Conservation (phyloP, 92 coral and sea anemone genomes). For the Montipora capitata region DNA sequence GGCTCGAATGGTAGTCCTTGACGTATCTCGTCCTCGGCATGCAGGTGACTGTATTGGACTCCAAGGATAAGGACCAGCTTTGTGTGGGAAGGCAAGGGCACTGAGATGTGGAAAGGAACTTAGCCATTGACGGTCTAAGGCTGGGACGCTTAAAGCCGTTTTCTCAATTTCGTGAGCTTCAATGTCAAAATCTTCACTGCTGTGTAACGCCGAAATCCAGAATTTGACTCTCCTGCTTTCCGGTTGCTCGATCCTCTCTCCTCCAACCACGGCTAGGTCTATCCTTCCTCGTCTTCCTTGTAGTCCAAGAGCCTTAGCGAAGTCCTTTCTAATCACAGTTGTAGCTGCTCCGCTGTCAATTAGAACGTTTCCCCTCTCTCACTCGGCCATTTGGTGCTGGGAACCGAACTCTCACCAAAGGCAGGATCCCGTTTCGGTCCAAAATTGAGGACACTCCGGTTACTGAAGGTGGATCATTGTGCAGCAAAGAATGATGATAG, state of each 20-base stretch:
- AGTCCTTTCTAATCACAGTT: slow-evolving; percentile 65
- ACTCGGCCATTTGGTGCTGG: slow-evolving; percentile 64
- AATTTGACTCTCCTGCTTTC: slow-evolving; percentile 64
- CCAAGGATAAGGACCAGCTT: slow-evolving; percentile 45
- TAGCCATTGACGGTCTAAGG: slow-evolving; percentile 50
- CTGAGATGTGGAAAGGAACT: slow-evolving; percentile 46
- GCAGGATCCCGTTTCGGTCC: slow-evolving; percentile 62
- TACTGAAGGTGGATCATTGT: slow-evolving; percentile 37
- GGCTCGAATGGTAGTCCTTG: neutral
- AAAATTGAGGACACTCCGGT: slow-evolving; percentile 46
- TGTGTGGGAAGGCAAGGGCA: slow-evolving; percentile 45
- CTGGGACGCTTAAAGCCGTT: slow-evolving; percentile 53
- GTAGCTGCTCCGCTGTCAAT: slow-evolving; percentile 80
- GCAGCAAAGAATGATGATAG: slow-evolving; percentile 67
- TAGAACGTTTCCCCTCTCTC: slow-evolving; percentile 71
- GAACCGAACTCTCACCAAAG: slow-evolving; percentile 68
- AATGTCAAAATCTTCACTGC: slow-evolving; percentile 35
- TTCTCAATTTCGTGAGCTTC: slow-evolving; percentile 55
- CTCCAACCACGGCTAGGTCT: slow-evolving; percentile 66
- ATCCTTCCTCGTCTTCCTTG: slow-evolving; percentile 64
- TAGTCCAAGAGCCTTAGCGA: slow-evolving; percentile 64
- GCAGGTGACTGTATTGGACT: neutral
- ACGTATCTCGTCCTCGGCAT: neutral
- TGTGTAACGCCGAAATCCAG: slow-evolving; percentile 56
- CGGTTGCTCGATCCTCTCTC: slow-evolving; percentile 57